Evolutionary conservation across 2,888 invertebrate species (phyloP).

Genomic region (Synergus gifuensis): DNA sequence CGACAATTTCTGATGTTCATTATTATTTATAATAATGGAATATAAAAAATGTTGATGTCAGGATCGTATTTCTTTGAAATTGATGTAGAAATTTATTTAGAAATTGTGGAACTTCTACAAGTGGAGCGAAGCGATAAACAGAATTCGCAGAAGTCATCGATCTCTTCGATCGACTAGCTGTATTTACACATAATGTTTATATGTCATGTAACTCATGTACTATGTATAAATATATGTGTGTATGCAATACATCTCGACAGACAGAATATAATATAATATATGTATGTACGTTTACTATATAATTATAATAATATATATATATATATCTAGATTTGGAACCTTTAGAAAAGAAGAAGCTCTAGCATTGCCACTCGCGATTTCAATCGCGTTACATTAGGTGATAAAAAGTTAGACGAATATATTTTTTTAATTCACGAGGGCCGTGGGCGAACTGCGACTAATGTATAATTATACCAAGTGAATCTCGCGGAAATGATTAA

Average conservation of each 20-base stretch:
- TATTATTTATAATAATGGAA: neutral
- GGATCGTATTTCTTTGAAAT: neutral
- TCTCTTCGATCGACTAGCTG: constrained; percentile 8
- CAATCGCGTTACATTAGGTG: neutral
- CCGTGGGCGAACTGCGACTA: neutral
- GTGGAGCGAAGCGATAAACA: constrained; percentile 32
- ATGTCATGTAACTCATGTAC: constrained; percentile 10
- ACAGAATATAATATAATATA: constrained; percentile 53
- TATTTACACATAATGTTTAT: constrained; percentile 24
- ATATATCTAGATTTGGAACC: constrained; percentile 17
- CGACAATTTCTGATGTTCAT: neutral
- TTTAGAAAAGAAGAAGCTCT: neutral
- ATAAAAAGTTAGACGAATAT: neutral
- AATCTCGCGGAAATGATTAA: neutral
- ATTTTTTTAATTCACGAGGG: neutral
- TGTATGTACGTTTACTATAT: constrained; percentile 37
- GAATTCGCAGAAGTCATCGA: constrained; percentile 27
- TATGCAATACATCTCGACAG: constrained; percentile 52
- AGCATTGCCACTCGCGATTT: neutral
- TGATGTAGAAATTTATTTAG: neutral
- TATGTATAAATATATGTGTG: constrained; percentile 58
- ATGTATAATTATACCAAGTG: neutral
- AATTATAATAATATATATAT: constrained; percentile 35
- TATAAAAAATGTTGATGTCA: neutral
- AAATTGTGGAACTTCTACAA: neutral